A percentile compares a stretch with the other conserved stretches of the same genome.
Conservation (phyloP, 2,888 invertebrate species). For the Prenolepis imparis region DNA sequence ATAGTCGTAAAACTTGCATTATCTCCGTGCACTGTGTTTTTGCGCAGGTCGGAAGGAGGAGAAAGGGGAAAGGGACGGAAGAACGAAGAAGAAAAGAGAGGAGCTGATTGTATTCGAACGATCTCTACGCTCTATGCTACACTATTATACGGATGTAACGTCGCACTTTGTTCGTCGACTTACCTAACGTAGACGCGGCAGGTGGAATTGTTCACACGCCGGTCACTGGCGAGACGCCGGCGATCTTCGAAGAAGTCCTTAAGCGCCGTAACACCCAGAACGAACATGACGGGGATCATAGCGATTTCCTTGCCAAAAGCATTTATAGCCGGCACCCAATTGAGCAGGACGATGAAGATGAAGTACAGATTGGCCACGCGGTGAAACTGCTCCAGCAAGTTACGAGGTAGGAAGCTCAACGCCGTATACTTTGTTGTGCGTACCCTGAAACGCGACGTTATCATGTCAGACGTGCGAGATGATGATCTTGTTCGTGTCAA, state of each 20-base stretch:
- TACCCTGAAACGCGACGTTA: slow-evolving; percentile 87
- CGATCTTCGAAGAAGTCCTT: slow-evolving; percentile 98
- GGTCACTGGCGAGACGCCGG: slow-evolving; percentile 95
- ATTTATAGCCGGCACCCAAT: slow-evolving; percentile 97
- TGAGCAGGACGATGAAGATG: slow-evolving; percentile 97
- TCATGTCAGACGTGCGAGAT: not conserved
- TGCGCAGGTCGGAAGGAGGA: too few species aligned
- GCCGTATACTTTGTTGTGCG: slow-evolving; percentile 98
- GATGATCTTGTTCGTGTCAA: not conserved
- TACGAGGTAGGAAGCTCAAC: slow-evolving; percentile 97
- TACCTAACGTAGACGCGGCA: slow-evolving; percentile 97
- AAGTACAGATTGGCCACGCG: slow-evolving; percentile 99
- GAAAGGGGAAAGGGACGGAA: too few species aligned
- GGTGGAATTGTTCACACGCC: slow-evolving; percentile 96
- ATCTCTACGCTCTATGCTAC: not conserved
- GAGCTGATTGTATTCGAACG: not conserved
- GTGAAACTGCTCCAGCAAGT: slow-evolving; percentile 98
- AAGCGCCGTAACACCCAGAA: slow-evolving; percentile 96
- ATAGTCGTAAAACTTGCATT: slow-evolving; percentile 22
- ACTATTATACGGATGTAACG: not conserved
- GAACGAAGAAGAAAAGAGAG: not conserved
- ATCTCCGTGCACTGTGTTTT: not conserved
- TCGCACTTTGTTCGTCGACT: slow-evolving; percentile 79
- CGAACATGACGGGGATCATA: slow-evolving; percentile 97
- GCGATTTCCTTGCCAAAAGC: slow-evolving; percentile 98